Base-by-base conservation (phyloP, 2,797 vertebrate genomes). In the Hylomyscus alleni region DNA sequence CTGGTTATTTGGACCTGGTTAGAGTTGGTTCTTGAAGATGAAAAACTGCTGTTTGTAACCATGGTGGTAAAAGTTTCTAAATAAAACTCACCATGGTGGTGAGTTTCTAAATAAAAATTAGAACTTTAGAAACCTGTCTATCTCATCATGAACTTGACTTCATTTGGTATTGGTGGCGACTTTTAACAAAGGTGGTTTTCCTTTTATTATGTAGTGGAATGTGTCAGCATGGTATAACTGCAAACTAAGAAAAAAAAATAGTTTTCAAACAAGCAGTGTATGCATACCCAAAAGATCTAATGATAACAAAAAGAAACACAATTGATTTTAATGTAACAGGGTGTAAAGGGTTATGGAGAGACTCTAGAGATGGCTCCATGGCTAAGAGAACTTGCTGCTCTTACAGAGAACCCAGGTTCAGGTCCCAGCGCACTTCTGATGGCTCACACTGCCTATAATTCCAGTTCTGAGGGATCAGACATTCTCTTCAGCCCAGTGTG, bases 81-180 rank as follows among this genome's bases (percentile, higher is more conserved):
- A n/a, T n/a, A n/a, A n/a, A n/a, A n/a, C n/a, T n/a, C n/a, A 84
- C 80, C 75, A 13, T 58, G 44, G 31, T 58, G 62, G 76, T 65
- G 89, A 95, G 31, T 60, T 95, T 77, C 31, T 62, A 88, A 89
- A 73, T 78, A 60, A 93, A 93, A 90, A 58, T 84, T 52, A 82
- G 72, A 96, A 88, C 84, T 91, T 94, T 47, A 22, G 52, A 82
- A 89, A 84, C 19, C 52, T 29, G 3, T 44, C n/a, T 75, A 20
- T 84, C 31, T 60, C 15, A 7, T 78, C 24, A 44, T 80, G 40
- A 81, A 4, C 56, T 84, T 78, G 29, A 62, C 44, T 78, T 31
- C 50, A 82, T 26, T 44, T 69, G 15, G 80, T 54, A 81, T 62
- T 82, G 54, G 12, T 40, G 20, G 15, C 69, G 40, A 85, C 85